A percentile compares a stretch with the other conserved stretches of the same genome.
phyloP scores from a whole-genome alignment of 2,888 invertebrate genomes.

The Drosophila sordidapex region DNA sequence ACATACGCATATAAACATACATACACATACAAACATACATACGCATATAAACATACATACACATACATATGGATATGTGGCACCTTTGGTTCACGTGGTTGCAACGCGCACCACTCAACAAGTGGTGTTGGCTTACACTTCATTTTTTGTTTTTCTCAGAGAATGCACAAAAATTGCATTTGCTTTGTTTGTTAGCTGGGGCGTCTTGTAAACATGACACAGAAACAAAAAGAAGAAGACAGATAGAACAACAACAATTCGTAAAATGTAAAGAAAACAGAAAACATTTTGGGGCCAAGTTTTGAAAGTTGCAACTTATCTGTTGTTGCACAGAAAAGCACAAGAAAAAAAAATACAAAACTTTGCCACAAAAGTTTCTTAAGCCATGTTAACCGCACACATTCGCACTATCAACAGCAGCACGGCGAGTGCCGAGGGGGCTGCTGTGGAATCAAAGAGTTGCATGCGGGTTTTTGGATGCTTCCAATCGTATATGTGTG shows the following conservation, averaged over 20 bases:
- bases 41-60: neutral
- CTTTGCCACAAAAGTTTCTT: constrained; percentile 73
- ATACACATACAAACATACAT: neutral
- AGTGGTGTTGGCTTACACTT: constrained; percentile 46
- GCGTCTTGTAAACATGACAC: constrained; percentile 62
- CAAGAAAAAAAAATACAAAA: constrained; percentile 7
- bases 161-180: constrained; percentile 61
- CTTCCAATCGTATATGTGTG: constrained; percentile 21
- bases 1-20: neutral
- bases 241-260: constrained; percentile 43
- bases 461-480: constrained; percentile 9
- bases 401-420: constrained; percentile 66
- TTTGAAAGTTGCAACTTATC: constrained; percentile 81
- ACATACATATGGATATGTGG: neutral
- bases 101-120: constrained; percentile 52
- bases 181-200: constrained; percentile 25
- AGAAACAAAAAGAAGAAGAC: neutral
- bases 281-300: constrained; percentile 73
- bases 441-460: constrained; percentile 6
- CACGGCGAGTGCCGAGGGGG: neutral
- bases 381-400: constrained; percentile 81
- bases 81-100: constrained; percentile 13
- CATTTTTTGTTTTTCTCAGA: constrained; percentile 29
- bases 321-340: constrained; percentile 63
- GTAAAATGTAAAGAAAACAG: constrained; percentile 66